Percentiles rank a stretch among this genome's conserved stretches.
phyloP scores from a whole-genome alignment of 2,797 vertebrate species.

The Trachops cirrhosus region DNA sequence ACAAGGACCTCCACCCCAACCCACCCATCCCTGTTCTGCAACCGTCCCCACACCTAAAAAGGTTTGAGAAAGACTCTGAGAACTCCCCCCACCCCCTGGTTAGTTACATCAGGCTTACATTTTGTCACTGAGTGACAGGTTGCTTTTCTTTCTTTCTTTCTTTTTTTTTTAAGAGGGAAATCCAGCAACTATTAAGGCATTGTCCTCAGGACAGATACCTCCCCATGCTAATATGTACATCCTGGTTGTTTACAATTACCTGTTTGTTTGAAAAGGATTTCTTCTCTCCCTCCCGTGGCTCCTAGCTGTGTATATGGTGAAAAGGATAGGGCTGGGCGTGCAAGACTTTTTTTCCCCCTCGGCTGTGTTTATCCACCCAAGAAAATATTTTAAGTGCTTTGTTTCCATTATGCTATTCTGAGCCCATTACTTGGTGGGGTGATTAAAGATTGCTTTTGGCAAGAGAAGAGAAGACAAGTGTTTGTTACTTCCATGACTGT shows the following conservation, averaged over 20 bases:
- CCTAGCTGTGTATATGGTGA: neutral
- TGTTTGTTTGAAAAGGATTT: neutral
- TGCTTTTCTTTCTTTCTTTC: fast-evolving
- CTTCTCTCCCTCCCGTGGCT: neutral
- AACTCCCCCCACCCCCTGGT: neutral
- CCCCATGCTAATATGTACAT: neutral
- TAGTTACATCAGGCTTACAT: neutral
- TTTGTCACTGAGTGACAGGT: neutral
- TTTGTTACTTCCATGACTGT: slow-evolving; percentile 58
- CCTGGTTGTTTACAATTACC: neutral
- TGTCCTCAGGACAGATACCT: neutral
- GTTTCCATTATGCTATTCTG: slow-evolving; percentile 77
- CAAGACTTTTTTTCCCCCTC: neutral
- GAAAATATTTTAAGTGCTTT: slow-evolving; percentile 78
- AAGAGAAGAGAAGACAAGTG: slow-evolving; percentile 72
- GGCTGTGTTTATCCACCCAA: slow-evolving; percentile 74
- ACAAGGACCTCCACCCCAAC: neutral
- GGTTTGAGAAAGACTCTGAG: neutral
- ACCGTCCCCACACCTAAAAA: neutral
- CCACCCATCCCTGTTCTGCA: neutral
- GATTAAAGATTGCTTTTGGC: slow-evolving; percentile 77
- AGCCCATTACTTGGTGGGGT: slow-evolving; percentile 71
- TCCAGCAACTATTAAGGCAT: neutral
- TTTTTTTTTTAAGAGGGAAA: neutral
- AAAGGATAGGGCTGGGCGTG: slow-evolving; percentile 8